Evolutionary conservation across 2,888 invertebrate genomes (phyloP).

Genomic region (Chrysomela aeneicollis): DNA sequence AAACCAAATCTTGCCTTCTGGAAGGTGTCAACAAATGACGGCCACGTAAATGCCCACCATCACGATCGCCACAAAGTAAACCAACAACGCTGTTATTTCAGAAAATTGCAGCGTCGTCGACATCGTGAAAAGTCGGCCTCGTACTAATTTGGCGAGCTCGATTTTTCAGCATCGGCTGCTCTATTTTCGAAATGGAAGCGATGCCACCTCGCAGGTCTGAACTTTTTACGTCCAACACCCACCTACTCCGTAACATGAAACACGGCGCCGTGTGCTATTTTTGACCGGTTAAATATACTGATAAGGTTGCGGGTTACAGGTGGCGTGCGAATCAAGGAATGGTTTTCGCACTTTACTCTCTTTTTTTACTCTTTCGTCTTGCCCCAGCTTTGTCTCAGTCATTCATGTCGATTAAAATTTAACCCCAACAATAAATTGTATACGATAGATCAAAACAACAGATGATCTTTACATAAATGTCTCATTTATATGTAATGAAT

Average conservation of each 20-base stretch:
- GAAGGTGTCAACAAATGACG: constrained; percentile 46
- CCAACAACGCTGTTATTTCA: constrained; percentile 45
- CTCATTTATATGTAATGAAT: no score
- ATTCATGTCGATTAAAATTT: no score
- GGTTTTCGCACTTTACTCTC: constrained; percentile 13
- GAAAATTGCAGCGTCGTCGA: constrained; percentile 31
- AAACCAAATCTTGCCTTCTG: constrained; percentile 36
- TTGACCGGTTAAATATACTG: constrained; percentile 14
- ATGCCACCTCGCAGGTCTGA: background rate
- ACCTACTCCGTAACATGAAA: background rate
- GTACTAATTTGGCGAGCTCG: constrained; percentile 46
- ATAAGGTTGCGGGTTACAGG: constrained; percentile 25
- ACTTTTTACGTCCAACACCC: background rate
- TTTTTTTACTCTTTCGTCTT: no score
- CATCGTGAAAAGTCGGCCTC: constrained; percentile 39
- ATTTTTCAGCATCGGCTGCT: constrained; percentile 37
- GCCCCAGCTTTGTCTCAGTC: no score
- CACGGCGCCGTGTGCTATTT: constrained; percentile 37
- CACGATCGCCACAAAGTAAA: constrained; percentile 52
- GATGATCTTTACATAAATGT: no score
- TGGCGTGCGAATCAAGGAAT: constrained; percentile 38
- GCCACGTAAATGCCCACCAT: constrained; percentile 51
- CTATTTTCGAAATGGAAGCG: constrained; percentile 37
- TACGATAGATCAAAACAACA: no score
- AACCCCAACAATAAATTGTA: no score